phyloP scores from a whole-genome alignment of 1,140 invertebrate species.

The Pogonognathellus flavescens region DNA sequence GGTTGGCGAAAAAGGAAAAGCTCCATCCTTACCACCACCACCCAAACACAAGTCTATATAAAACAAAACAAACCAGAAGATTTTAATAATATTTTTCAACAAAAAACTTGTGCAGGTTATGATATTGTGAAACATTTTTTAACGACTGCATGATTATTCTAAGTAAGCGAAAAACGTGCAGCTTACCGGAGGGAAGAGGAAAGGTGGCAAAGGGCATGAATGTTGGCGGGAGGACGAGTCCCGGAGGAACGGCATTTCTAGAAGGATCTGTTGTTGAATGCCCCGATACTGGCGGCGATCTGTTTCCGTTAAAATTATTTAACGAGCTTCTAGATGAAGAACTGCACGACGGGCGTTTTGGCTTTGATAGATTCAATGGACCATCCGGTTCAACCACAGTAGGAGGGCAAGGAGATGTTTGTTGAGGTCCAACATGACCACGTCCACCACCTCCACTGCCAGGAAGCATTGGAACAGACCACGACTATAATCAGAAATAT shows the following conservation, averaged over 20 bases:
- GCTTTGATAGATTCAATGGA: constrained; percentile 90
- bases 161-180: constrained; percentile 68
- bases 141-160: neutral
- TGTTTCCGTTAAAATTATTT: constrained; percentile 67
- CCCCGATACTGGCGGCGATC: constrained; percentile 67
- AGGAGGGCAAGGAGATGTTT: constrained; percentile 67
- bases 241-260: constrained; percentile 72
- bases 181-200: constrained; percentile 63
- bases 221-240: constrained; percentile 69
- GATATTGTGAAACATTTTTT: no score
- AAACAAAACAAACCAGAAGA: neutral
- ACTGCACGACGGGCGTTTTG: constrained; percentile 75
- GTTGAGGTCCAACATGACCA: constrained; percentile 62
- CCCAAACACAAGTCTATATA: constrained; percentile 48
- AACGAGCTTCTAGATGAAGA: constrained; percentile 71
- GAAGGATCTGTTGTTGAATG: constrained; percentile 68
- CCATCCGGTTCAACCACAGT: constrained; percentile 79
- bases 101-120: no score
- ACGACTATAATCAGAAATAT: neutral
- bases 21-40: constrained; percentile 67
- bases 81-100: no score
- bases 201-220: constrained; percentile 67
- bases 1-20: constrained; percentile 70
- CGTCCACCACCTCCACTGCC: constrained; percentile 1
- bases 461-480: constrained; percentile 32